Evolutionary conservation across 2,888 invertebrate species (phyloP).

Genomic region (Spilosoma lubricipeda): DNA sequence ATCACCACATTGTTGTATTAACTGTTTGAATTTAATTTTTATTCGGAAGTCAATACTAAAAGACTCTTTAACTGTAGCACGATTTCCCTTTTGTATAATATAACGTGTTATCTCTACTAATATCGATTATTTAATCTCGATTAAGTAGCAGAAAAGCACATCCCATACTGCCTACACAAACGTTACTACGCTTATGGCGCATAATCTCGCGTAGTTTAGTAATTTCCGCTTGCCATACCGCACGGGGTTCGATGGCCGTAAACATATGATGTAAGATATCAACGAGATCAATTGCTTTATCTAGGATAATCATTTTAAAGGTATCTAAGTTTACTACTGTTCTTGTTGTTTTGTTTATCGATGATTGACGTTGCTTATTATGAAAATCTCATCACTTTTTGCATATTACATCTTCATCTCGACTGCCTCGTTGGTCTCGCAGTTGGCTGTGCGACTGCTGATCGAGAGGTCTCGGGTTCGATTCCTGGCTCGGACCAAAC

Average conservation of each 20-base stretch:
- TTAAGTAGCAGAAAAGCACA: background rate
- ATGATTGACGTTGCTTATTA: background rate
- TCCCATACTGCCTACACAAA: background rate
- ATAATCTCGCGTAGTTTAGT: slow-evolving; percentile 3
- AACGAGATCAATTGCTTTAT: slow-evolving; percentile 5
- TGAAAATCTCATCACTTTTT: too few species aligned
- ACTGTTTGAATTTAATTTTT: too few species aligned
- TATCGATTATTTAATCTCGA: background rate
- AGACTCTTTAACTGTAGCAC: background rate
- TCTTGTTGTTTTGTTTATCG: background rate
- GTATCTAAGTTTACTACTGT: too few species aligned
- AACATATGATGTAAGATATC: background rate
- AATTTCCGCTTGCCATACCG: slow-evolving; percentile 9
- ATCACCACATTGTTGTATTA: too few species aligned
- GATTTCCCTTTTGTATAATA: background rate
- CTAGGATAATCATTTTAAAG: slow-evolving; percentile 6
- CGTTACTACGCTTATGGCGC: background rate
- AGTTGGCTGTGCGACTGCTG: too few species aligned
- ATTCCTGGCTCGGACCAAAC: too few species aligned
- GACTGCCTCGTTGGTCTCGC: too few species aligned
- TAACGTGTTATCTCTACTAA: background rate
- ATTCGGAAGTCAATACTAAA: background rate
- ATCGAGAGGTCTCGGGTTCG: too few species aligned
- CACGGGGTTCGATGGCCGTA: slow-evolving; percentile 14
- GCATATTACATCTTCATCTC: too few species aligned